These are phyloP conservation scores for Zele albiditarsus DNA, from an alignment of 2,888 invertebrate species.

Conservation along the genomic window DNA sequence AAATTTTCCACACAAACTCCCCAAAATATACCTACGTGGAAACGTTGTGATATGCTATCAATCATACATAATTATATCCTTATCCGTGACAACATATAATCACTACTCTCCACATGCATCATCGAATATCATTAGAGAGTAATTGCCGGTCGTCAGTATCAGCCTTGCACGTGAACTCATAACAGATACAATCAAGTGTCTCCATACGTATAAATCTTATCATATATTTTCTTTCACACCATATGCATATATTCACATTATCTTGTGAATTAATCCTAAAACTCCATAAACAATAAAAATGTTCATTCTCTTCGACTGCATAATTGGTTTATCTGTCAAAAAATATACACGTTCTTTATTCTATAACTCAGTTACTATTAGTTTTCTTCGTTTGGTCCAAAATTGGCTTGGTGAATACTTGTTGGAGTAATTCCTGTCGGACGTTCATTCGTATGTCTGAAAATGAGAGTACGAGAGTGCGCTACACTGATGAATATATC, in stretches of 20 bases:
- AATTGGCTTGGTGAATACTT: not conserved
- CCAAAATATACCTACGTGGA: not conserved
- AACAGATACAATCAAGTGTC: slow-evolving; percentile 32
- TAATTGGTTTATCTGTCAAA: too few relatives aligned
- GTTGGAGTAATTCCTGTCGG: not conserved
- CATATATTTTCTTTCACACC: too few relatives aligned
- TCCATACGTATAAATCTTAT: not conserved
- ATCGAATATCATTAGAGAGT: slow-evolving; percentile 50
- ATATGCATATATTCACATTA: too few relatives aligned
- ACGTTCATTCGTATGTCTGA: not conserved
- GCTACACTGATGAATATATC: slow-evolving; percentile 14
- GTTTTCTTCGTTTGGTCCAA: slow-evolving; percentile 3
- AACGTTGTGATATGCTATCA: not conserved
- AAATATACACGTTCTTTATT: too few relatives aligned
- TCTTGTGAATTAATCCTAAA: too few relatives aligned
- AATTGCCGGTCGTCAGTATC: slow-evolving; percentile 55
- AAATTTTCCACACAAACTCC: too few relatives aligned
- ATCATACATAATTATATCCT: slow-evolving; percentile 50
- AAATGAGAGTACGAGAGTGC: slow-evolving; percentile 3
- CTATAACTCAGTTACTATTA: too few relatives aligned
- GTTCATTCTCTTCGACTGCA: too few relatives aligned
- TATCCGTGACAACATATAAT: slow-evolving; percentile 52
- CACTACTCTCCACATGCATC: slow-evolving; percentile 44
- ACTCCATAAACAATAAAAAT: too few relatives aligned
- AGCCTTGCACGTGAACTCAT: slow-evolving; percentile 47